These are phyloP conservation scores for Chiropotes sagulatus DNA, from an alignment of 2,797 vertebrate genomes.

Conservation along the genomic window DNA sequence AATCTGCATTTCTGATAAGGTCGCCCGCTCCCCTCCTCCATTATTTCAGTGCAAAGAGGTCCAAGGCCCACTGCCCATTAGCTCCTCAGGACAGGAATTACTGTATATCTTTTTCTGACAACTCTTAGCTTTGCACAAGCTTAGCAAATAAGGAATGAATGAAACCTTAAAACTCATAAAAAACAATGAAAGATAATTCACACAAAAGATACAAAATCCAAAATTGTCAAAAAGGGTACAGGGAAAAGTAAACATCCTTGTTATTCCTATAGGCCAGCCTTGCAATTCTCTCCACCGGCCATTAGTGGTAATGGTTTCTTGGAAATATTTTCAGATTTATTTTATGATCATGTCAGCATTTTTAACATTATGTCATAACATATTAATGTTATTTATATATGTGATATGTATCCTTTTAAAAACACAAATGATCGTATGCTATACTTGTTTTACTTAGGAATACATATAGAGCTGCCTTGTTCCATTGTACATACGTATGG, in stretches of 20 bases:
- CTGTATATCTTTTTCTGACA: background rate
- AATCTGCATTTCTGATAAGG: background rate
- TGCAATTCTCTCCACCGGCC: background rate
- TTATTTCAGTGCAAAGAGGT: background rate
- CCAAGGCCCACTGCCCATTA: background rate
- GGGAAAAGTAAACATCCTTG: background rate
- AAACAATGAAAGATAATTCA: background rate
- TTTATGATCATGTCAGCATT: background rate
- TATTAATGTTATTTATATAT: background rate
- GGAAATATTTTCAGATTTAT: conserved; percentile 20
- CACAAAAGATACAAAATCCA: background rate
- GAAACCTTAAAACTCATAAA: background rate
- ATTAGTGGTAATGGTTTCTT: conserved; percentile 16
- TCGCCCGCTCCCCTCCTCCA: accelerated
- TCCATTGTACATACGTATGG: background rate
- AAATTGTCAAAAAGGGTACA: background rate
- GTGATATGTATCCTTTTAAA: background rate
- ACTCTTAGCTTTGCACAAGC: background rate
- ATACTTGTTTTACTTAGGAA: background rate
- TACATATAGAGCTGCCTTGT: background rate
- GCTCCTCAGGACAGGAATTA: background rate
- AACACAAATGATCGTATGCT: background rate
- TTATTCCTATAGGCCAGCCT: background rate
- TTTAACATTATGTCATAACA: background rate
- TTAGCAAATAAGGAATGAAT: background rate